Evolutionary conservation across 2,113 vertebrate genomes (phyloP).

Genomic region (Paralichthys olivaceus): DNA sequence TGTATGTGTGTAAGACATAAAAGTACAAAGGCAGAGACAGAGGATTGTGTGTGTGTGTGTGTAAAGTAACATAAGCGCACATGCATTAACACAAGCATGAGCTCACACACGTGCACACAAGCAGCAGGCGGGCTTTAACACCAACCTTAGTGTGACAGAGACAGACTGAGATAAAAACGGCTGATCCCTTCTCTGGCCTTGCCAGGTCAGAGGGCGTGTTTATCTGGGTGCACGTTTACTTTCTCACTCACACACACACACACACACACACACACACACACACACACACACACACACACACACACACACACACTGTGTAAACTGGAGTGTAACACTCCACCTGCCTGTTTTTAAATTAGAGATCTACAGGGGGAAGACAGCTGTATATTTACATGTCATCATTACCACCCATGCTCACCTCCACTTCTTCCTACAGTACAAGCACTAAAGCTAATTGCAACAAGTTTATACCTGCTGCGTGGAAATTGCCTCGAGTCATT

Average conservation of each 20-base stretch:
- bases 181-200: conserved; percentile 55
- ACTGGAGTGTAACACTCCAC: not conserved
- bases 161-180: conserved; percentile 31
- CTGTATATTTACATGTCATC: not conserved
- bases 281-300: not conserved
- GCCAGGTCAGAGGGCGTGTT: conserved; percentile 42
- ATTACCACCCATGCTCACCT: conserved; percentile 19
- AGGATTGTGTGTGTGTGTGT: conserved; percentile 10
- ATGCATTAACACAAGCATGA: conserved; percentile 19
- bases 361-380: conserved; percentile 26
- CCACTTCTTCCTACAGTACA: conserved; percentile 18
- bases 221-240: not conserved
- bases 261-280: conserved; percentile 4
- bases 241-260: not conserved
- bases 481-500: conserved; percentile 4
- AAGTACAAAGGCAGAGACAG: not conserved
- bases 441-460: not conserved
- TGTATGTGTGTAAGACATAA: conserved; percentile 5
- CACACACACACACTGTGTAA: conserved; percentile 15
- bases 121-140: conserved; percentile 14
- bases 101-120: conserved; percentile 32
- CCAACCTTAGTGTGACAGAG: conserved; percentile 8
- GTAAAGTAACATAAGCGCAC: conserved; percentile 12
- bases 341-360: conserved; percentile 30
- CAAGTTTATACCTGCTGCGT: conserved; percentile 12